These are phyloP conservation scores for Loxodonta africana DNA, from an alignment of 2,113 vertebrate species.

Conservation along the genomic window DNA sequence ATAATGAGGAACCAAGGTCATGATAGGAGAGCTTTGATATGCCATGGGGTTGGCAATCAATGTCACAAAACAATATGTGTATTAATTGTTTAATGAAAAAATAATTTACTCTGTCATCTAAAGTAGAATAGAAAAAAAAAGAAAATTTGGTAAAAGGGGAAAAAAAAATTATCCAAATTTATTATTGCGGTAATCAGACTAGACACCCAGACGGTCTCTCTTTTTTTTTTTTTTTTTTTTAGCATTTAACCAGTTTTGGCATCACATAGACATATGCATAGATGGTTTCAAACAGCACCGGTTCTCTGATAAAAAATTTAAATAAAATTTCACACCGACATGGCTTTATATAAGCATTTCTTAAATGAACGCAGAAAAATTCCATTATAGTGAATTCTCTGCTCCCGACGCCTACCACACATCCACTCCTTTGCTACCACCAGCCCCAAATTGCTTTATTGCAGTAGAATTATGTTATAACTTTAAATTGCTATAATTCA, in stretches of 20 bases:
- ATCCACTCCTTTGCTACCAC: neutral
- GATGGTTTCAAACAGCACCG: neutral
- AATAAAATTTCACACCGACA: neutral
- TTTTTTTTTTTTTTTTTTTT: neutral
- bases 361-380: constrained; percentile 27
- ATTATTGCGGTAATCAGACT: neutral
- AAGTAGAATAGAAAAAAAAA: neutral
- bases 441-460: neutral
- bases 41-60: too few species aligned
- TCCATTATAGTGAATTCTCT: neutral
- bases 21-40: too few species aligned
- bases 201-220: neutral
- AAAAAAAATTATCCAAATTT: neutral
- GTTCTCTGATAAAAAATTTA: constrained; percentile 31
- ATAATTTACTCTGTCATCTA: too few species aligned
- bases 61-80: too few species aligned
- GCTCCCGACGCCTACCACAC: neutral
- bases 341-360: neutral
- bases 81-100: too few species aligned
- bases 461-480: neutral
- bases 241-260: neutral
- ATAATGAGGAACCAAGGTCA: too few species aligned
- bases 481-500: neutral
- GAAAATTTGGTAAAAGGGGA: neutral
- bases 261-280: neutral